These are phyloP conservation scores for Microtus pennsylvanicus DNA, from an alignment of 2,113 vertebrate species.

Conservation along the genomic window DNA sequence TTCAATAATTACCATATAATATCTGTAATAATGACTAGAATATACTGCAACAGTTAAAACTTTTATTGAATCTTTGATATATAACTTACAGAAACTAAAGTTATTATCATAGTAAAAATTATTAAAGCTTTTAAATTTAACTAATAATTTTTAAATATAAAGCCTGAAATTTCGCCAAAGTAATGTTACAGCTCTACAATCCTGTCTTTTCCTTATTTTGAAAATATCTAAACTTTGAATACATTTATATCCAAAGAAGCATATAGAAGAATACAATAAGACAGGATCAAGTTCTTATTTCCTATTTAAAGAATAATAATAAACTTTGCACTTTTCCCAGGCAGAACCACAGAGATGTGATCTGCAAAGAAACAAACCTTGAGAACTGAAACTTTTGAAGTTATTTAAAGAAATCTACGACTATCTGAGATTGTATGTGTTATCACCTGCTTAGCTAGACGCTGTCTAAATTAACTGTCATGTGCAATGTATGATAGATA, in stretches of 20 bases:
- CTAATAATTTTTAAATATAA: background rate
- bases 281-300: background rate
- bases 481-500: background rate
- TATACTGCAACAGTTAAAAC: background rate
- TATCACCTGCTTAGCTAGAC: background rate
- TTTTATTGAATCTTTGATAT: background rate
- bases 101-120: background rate
- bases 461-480: background rate
- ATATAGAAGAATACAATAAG: background rate
- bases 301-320: background rate
- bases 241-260: background rate
- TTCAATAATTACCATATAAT: background rate
- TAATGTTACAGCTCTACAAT: background rate
- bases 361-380: background rate
- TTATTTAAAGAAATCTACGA: background rate
- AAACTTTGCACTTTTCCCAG: background rate
- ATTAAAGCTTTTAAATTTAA: background rate
- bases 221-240: background rate
- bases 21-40: background rate
- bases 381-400: background rate
- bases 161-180: background rate
- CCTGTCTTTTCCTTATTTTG: background rate
- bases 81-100: background rate
- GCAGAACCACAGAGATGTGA: background rate
- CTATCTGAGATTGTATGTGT: background rate